Percentiles rank a stretch among this genome's conserved stretches.
Conservation (phyloP, 2,888 invertebrate genomes). For the Autographa gamma region DNA sequence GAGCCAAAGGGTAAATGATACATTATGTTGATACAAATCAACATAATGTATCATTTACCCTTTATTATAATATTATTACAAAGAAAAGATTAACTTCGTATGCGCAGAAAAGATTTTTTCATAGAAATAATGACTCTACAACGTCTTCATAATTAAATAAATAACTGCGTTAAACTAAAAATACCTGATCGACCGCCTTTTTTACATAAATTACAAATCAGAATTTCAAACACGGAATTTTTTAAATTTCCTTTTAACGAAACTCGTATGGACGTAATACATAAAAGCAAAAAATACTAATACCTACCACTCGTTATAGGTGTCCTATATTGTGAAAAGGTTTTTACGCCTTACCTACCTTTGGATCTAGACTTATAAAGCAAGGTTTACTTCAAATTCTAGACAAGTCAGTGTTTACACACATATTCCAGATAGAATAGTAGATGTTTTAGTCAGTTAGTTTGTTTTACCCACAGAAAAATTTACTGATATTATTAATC, state of each 20-base stretch:
- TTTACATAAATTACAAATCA: neutral
- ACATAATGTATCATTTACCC: neutral
- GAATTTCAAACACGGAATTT: neutral
- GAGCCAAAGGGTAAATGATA: no score
- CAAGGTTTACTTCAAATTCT: neutral
- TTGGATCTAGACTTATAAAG: neutral
- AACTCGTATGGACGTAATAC: neutral
- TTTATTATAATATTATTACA: no score
- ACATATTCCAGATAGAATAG: neutral
- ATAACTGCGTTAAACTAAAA: neutral
- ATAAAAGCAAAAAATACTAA: neutral
- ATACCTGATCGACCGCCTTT: slow-evolving; percentile 2
- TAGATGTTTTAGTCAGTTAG: no score
- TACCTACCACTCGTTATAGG: no score
- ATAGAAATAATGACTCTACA: neutral
- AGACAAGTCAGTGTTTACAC: neutral
- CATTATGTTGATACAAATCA: no score
- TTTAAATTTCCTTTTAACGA: neutral
- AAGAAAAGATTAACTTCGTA: no score
- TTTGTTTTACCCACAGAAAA: no score
- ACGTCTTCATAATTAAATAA: neutral
- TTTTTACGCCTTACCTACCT: neutral
- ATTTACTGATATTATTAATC: neutral
- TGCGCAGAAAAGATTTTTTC: neutral
- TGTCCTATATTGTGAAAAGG: no score